phyloP scores from a whole-genome alignment of 1,140 invertebrate genomes.

The Leptestheria dahalacensis region DNA sequence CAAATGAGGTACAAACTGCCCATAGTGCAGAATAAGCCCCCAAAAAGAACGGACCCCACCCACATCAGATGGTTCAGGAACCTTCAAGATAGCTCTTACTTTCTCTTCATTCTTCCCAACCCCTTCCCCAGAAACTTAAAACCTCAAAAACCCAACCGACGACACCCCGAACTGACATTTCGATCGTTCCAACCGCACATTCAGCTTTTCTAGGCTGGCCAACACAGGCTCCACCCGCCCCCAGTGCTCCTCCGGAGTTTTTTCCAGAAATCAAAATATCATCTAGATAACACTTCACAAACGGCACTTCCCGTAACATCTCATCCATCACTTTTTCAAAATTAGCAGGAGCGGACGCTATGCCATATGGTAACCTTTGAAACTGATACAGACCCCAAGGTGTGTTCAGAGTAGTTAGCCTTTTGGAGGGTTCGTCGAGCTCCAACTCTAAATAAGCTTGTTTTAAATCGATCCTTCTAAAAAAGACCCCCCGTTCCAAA shows the following conservation, averaged over 20 bases:
- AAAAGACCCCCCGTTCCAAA: conserved; percentile 22
- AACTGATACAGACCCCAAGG: conserved; percentile 21
- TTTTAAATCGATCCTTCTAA: conserved; percentile 25
- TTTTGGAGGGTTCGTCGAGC: background rate
- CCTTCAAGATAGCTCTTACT: conserved; percentile 26
- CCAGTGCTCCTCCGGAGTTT: conserved; percentile 20
- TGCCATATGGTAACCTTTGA: conserved; percentile 24
- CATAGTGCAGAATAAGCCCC: conserved; percentile 29
- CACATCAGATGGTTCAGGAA: conserved; percentile 23
- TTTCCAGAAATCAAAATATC: conserved; percentile 25
- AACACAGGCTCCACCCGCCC: conserved; percentile 20
- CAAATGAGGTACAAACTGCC: conserved; percentile 30
- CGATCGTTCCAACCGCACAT: conserved; percentile 19
- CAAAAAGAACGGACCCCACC: conserved; percentile 26
- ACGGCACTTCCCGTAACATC: conserved; percentile 17
- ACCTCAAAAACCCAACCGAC: conserved; percentile 25
- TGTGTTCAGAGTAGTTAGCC: conserved; percentile 10
- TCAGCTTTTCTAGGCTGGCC: conserved; percentile 22
- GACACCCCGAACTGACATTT: conserved; percentile 20
- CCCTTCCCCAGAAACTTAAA: conserved; percentile 24
- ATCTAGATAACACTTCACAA: conserved; percentile 20
- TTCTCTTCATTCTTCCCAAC: conserved; percentile 25
- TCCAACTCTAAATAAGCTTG: conserved; percentile 25
- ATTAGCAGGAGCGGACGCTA: conserved; percentile 24
- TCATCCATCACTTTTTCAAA: conserved; percentile 29